Evolutionary conservation across 2,113 vertebrate genomes (phyloP).

Genomic region (Malaclemys terrapin): DNA sequence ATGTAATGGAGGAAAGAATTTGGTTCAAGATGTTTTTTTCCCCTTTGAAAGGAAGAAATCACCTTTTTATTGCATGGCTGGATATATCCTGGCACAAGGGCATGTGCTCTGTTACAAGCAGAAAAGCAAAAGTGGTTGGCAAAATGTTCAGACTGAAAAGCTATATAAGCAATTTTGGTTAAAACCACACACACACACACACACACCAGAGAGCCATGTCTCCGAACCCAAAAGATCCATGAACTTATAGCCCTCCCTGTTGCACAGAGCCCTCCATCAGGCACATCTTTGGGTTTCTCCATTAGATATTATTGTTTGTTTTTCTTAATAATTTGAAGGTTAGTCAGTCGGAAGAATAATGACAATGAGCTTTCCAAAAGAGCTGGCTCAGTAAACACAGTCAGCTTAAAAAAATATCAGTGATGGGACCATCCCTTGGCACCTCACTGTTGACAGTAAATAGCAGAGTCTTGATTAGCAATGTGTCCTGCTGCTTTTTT

Average conservation of each 20-base stretch:
- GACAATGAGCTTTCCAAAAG: neutral
- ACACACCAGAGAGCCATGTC: neutral
- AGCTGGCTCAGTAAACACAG: neutral
- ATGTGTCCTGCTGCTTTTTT: neutral
- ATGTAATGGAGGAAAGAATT: neutral
- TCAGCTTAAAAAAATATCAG: neutral
- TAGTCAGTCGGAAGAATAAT: neutral
- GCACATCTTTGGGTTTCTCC: neutral
- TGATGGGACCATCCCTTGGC: accelerated
- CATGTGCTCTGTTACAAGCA: accelerated
- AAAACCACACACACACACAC: constrained; percentile 18
- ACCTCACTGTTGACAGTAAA: accelerated
- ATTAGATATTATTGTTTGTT: neutral
- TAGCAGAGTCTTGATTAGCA: neutral
- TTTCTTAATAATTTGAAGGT: neutral
- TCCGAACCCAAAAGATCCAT: neutral
- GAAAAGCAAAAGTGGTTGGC: neutral
- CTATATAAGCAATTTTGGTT: constrained; percentile 55
- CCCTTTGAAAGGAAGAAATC: neutral
- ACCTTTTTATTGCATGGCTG: neutral
- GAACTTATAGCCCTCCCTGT: neutral
- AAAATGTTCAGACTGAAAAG: neutral
- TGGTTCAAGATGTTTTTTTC: neutral
- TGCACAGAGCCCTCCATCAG: neutral
- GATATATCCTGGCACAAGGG: neutral